Percentiles rank a stretch among this genome's conserved stretches.
Evolutionary conservation across 1,140 invertebrate species (phyloP).

Genomic region (Pararge aegeria): DNA sequence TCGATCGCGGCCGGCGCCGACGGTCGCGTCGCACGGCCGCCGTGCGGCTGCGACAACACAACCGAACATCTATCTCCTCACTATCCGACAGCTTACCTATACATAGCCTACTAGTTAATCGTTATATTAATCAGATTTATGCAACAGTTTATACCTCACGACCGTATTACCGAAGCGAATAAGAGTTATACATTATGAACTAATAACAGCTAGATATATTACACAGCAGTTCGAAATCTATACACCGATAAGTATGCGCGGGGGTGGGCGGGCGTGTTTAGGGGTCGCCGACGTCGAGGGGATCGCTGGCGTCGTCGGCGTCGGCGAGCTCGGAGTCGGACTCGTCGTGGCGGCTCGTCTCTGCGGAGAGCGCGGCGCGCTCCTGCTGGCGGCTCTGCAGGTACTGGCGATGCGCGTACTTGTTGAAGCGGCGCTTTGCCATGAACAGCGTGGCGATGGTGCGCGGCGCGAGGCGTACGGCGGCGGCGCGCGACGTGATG

Average conservation of each 20-base stretch:
- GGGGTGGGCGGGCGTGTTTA: not conserved
- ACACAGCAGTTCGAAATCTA: slow-evolving; percentile 33
- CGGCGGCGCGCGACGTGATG: slow-evolving; percentile 69
- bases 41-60: too few species aligned
- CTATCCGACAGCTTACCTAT: slow-evolving; percentile 11
- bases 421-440: slow-evolving; percentile 76
- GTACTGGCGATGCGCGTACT: slow-evolving; percentile 75
- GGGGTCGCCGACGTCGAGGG: slow-evolving; percentile 18
- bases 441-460: slow-evolving; percentile 75
- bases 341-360: slow-evolving; percentile 11
- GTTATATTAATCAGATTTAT: slow-evolving; percentile 14
- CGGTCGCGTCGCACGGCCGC: too few species aligned
- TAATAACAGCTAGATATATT: slow-evolving; percentile 55
- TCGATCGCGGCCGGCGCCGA: too few species aligned
- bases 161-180: slow-evolving; percentile 62
- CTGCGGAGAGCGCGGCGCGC: slow-evolving; percentile 24
- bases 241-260: not conserved
- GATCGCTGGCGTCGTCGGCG: slow-evolving; percentile 35
- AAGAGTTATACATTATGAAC: slow-evolving; percentile 42
- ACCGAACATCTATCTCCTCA: slow-evolving; percentile 7
- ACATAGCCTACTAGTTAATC: slow-evolving; percentile 15
- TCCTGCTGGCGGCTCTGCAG: slow-evolving; percentile 43
- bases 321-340: slow-evolving; percentile 30
- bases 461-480: slow-evolving; percentile 67
- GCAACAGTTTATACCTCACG: slow-evolving; percentile 19